phyloP scores from a whole-genome alignment of 2,888 invertebrate species.

The Zele albiditarsus region DNA sequence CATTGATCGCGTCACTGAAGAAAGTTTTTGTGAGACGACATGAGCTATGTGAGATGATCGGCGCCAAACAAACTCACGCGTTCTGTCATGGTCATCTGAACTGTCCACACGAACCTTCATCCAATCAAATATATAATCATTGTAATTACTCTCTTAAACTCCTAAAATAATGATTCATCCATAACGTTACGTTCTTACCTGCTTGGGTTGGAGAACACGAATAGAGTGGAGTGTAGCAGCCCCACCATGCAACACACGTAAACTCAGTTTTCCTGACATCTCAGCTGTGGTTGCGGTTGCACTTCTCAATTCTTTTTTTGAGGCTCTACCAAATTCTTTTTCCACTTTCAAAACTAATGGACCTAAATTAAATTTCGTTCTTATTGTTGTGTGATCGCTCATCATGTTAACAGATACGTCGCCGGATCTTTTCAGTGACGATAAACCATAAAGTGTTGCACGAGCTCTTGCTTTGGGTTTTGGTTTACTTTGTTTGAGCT shows the following conservation, averaged over 20 bases:
- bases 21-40: constrained; percentile 87
- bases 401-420: constrained; percentile 87
- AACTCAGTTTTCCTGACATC: constrained; percentile 86
- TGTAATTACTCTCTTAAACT: too few species aligned
- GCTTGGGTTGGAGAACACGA: constrained; percentile 89
- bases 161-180: too few species aligned
- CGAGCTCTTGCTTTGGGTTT: constrained; percentile 80
- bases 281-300: constrained; percentile 92
- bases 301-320: constrained; percentile 86
- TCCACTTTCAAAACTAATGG: constrained; percentile 86
- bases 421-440: constrained; percentile 84
- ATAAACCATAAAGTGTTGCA: constrained; percentile 87
- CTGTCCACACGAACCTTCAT: constrained; percentile 87
- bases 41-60: constrained; percentile 88
- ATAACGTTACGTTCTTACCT: constrained; percentile 74
- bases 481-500: constrained; percentile 65
- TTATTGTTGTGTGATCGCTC: constrained; percentile 87
- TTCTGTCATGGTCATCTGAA: constrained; percentile 86
- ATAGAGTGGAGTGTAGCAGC: constrained; percentile 89
- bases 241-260: constrained; percentile 85
- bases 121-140: too few species aligned
- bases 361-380: constrained; percentile 86
- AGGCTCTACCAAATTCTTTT: constrained; percentile 86
- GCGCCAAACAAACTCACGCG: constrained; percentile 88
- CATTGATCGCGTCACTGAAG: constrained; percentile 78